Evolutionary conservation across 2,113 vertebrate species (phyloP).

Genomic region (Psilopsiagon aymara): DNA sequence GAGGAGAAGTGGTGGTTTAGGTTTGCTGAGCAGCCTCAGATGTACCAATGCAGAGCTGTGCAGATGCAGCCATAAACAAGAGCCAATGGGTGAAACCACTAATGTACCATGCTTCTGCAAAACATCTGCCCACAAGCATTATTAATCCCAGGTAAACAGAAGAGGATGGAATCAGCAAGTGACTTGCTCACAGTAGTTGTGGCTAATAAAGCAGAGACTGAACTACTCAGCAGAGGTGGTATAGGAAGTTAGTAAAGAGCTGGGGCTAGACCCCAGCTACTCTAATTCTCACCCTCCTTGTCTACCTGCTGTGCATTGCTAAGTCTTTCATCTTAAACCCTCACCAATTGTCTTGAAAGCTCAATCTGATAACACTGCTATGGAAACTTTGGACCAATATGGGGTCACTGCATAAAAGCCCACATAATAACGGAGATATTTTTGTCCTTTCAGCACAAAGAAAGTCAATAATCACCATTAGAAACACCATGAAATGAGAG

Average conservation of each 20-base stretch:
- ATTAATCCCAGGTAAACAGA: not conserved
- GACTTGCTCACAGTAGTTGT: not conserved
- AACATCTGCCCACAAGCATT: not conserved
- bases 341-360: not conserved
- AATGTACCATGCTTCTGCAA: not conserved
- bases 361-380: not conserved
- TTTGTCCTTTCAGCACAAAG: constrained; percentile 36
- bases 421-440: constrained; percentile 37
- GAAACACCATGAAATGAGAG: not conserved
- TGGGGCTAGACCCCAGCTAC: not conserved
- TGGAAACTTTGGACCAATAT: not conserved
- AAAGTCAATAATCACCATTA: constrained; percentile 44
- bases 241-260: not conserved
- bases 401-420: not conserved
- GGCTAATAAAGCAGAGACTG: not conserved
- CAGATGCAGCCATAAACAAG: not conserved
- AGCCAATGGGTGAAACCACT: not conserved
- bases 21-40: not conserved
- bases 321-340: not conserved
- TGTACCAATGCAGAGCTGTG: not conserved
- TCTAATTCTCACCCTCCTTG: not conserved
- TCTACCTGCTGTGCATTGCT: not conserved
- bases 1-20: not conserved
- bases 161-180: not conserved
- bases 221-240: not conserved